Evolutionary conservation across 2,113 vertebrate species (phyloP).

Genomic region (Nesoenas mayeri): DNA sequence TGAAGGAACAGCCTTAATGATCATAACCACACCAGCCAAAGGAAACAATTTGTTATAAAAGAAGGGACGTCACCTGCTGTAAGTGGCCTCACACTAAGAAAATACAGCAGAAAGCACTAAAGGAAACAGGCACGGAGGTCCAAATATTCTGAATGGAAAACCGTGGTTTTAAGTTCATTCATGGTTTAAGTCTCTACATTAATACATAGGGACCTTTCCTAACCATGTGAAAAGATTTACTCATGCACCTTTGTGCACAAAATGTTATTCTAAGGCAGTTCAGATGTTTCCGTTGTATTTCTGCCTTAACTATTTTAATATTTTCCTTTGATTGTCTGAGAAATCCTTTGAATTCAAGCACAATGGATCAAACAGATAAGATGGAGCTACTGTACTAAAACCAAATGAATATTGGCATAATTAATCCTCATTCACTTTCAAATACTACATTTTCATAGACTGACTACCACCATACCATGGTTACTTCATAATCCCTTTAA

Average conservation of each 20-base stretch:
- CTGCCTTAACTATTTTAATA: not conserved
- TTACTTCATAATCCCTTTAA: not conserved
- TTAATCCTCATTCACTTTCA: constrained; percentile 41
- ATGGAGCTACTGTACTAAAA: not conserved
- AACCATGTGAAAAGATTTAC: not conserved
- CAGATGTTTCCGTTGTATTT: not conserved
- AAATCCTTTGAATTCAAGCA: constrained; percentile 14
- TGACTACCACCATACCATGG: not conserved
- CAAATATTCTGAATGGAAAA: not conserved
- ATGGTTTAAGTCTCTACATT: not conserved
- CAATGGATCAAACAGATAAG: constrained; percentile 1
- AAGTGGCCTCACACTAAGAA: not conserved
- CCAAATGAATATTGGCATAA: constrained; percentile 36
- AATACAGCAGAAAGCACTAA: not conserved
- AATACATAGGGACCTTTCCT: not conserved
- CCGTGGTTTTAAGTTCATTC: not conserved
- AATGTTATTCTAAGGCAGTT: not conserved
- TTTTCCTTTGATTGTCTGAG: not conserved
- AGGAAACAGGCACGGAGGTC: not conserved
- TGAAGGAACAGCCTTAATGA: not conserved
- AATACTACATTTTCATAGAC: constrained; percentile 3
- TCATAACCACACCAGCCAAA: not conserved
- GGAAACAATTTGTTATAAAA: not conserved
- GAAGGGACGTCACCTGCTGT: not conserved
- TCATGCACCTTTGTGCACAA: not conserved